A percentile compares a stretch with the other conserved stretches of the same genome.
Evolutionary conservation across 2,888 invertebrate species (phyloP).

Genomic region (Agrenia bidenticulata): DNA sequence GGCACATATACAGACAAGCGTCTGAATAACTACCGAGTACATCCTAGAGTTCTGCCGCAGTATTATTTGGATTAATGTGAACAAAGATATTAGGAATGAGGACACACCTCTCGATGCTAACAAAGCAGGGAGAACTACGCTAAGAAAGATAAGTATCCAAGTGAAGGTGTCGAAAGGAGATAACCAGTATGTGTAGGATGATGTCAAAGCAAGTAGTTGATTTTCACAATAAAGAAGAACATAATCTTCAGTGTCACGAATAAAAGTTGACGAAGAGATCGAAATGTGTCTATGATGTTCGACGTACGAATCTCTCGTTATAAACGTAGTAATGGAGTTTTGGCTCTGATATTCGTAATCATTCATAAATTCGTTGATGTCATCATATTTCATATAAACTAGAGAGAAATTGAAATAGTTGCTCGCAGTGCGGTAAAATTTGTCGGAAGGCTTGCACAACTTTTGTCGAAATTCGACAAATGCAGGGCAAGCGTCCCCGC

Average conservation of each 20-base stretch:
- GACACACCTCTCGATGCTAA: background rate
- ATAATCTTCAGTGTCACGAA: slow-evolving; percentile 7
- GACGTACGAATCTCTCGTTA: background rate
- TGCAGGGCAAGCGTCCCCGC: background rate
- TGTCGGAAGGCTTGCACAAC: background rate
- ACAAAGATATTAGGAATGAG: background rate
- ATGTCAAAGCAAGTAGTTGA: too few species aligned
- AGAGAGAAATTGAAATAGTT: background rate
- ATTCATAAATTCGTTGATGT: background rate
- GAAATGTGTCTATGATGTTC: background rate
- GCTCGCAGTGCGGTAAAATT: background rate
- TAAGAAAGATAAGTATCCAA: background rate
- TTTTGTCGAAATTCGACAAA: background rate
- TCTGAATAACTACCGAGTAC: background rate
- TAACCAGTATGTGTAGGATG: background rate
- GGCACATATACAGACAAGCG: background rate
- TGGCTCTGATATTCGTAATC: too few species aligned
- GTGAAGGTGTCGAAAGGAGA: background rate
- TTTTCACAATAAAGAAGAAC: slow-evolving; percentile 1
- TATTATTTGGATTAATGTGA: background rate
- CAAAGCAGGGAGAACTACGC: background rate
- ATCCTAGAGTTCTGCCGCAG: background rate
- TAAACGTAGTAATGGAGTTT: background rate
- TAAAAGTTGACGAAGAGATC: background rate
- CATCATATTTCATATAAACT: too few species aligned